Percentiles rank a stretch among this genome's conserved stretches.
Conservation (phyloP, 2,797 vertebrate genomes). For the Kryptopterus vitreolus region DNA sequence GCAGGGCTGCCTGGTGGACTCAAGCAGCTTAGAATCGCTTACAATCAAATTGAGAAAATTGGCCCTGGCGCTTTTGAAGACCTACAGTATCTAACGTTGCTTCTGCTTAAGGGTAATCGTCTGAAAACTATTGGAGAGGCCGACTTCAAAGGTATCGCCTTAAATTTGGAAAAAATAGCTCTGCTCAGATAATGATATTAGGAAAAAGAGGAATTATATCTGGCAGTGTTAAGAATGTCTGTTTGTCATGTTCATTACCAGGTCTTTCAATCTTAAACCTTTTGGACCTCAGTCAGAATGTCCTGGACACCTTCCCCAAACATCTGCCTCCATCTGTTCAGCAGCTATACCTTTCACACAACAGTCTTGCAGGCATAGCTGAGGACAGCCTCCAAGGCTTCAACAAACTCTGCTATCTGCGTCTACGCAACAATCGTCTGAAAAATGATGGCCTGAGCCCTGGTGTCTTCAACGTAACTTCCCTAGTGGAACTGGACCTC, state of each 20-base stretch:
- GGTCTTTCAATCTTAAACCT: slow-evolving; percentile 68
- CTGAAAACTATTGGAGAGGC: slow-evolving; percentile 66
- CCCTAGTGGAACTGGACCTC: slow-evolving; percentile 77
- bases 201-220: slow-evolving; percentile 6
- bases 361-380: slow-evolving; percentile 63
- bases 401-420: slow-evolving; percentile 67
- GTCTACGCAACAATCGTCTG: slow-evolving; percentile 69
- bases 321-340: slow-evolving; percentile 71
- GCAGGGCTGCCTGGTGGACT: slow-evolving; percentile 67
- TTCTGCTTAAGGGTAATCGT: slow-evolving; percentile 77
- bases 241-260: slow-evolving; percentile 51
- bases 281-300: slow-evolving; percentile 74
- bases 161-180: slow-evolving; percentile 20
- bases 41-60: slow-evolving; percentile 73
- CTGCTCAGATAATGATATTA: too few species aligned
- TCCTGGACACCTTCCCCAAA: slow-evolving; percentile 65
- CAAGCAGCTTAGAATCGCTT: slow-evolving; percentile 72
- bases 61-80: slow-evolving; percentile 61
- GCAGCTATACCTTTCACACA: slow-evolving; percentile 78
- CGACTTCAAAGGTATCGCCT: slow-evolving; percentile 67
- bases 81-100: slow-evolving; percentile 68
- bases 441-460: slow-evolving; percentile 54
- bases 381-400: slow-evolving; percentile 65
- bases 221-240: slow-evolving; percentile 4
- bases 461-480: slow-evolving; percentile 69